These are phyloP conservation scores for Heterocephalus glaber DNA, from an alignment of 2,113 vertebrate genomes.

Conservation along the genomic window DNA sequence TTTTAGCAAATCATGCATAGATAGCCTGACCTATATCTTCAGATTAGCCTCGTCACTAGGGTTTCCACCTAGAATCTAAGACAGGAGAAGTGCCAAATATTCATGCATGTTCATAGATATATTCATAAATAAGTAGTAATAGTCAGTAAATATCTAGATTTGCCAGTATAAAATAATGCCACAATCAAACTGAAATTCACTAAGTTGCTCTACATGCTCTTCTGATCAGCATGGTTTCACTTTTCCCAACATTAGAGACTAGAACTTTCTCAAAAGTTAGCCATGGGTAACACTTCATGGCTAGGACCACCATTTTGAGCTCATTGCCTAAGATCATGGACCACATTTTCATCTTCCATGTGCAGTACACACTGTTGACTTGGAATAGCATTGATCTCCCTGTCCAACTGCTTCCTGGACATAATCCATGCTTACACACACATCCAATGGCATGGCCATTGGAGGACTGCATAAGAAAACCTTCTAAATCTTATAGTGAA, in stretches of 20 bases:
- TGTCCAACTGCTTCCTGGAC: background rate
- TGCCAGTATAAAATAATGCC: slow-evolving; percentile 23
- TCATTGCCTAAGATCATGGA: background rate
- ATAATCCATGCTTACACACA: background rate
- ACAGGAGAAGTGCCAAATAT: background rate
- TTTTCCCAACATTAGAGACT: background rate
- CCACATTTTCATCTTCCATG: background rate
- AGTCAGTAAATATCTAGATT: slow-evolving; percentile 39
- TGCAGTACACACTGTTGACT: background rate
- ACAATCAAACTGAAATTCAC: background rate
- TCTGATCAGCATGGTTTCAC: background rate
- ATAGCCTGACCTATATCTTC: background rate
- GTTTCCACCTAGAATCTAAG: background rate
- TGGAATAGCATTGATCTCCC: background rate
- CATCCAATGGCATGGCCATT: background rate
- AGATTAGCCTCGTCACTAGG: background rate
- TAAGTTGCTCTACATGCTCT: background rate
- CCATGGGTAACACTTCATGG: background rate
- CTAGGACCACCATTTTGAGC: background rate
- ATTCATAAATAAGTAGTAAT: slow-evolving; percentile 39
- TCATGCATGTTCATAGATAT: background rate
- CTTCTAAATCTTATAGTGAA: background rate
- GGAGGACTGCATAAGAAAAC: background rate
- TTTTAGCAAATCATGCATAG: background rate
- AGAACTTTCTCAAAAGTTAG: background rate